A percentile compares a stretch with the other conserved stretches of the same genome.
Conservation (phyloP, 2,888 invertebrate genomes). For the Oscheius myriophilus region DNA sequence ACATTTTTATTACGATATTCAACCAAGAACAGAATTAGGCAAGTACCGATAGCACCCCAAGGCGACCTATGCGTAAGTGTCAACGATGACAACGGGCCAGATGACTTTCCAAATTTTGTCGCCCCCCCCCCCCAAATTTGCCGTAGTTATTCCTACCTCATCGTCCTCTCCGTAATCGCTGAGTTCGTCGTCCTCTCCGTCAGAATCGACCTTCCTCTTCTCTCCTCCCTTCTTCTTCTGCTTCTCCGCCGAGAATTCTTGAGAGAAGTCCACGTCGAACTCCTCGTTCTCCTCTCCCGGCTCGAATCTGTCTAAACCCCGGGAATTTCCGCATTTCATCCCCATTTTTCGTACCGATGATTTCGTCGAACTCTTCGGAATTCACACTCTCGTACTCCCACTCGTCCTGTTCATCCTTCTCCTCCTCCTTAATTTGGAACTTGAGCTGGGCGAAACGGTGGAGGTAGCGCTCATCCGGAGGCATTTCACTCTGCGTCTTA, state of each 20-base stretch:
- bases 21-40: no score
- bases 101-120: no score
- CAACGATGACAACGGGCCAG: no score
- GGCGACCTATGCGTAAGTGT: no score
- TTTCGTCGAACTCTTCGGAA: slow-evolving; percentile 82
- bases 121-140: no score
- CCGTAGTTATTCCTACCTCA: no score
- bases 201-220: slow-evolving; percentile 54
- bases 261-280: slow-evolving; percentile 76
- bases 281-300: slow-evolving; percentile 72
- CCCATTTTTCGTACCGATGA: slow-evolving; percentile 73
- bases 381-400: slow-evolving; percentile 80
- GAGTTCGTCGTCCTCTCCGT: slow-evolving; percentile 58
- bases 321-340: background rate
- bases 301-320: slow-evolving; percentile 71
- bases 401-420: slow-evolving; percentile 72
- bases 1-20: no score
- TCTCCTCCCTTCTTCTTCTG: slow-evolving; percentile 43
- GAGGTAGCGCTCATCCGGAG: slow-evolving; percentile 88
- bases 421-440: slow-evolving; percentile 38
- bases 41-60: no score
- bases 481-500: slow-evolving; percentile 76
- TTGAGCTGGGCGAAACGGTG: slow-evolving; percentile 74
- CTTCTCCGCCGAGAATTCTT: slow-evolving; percentile 71
- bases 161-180: slow-evolving; percentile 46